Evolutionary conservation across 30 jellyfish, hydroid and myxozoan species (phyloP), one percentile per base, ranked within the genome.

Genomic region (Hydractinia symbiolongicarpus): DNA sequence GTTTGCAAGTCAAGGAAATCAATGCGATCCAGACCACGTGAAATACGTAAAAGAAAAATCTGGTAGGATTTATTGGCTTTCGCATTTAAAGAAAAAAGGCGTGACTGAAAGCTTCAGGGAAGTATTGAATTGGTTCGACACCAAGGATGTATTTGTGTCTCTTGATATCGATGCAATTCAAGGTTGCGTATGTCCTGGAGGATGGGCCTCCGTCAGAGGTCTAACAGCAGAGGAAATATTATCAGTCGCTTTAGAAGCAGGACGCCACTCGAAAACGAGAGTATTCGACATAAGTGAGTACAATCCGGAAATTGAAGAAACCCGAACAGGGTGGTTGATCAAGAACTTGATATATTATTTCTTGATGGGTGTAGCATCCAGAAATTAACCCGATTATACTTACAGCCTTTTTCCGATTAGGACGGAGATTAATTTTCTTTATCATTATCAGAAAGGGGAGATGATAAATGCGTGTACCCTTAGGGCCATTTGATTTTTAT

Each of bases 141-240:
- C 40, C 5, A 55, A 60, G 50, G 61, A 51, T 19, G 5, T 72
- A 8, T 72, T 72, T 72, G 81, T 72, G 5, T 72, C 81, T 20
- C 50, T 72, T 72, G 81, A 72, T 72, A 72, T 72, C 54, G 81
- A 72, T 72, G 21, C 81, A 5, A 72, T 72, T 17, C 5, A 9
- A 17, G 81, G 81, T 17, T 55, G 61, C 13, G 61, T 17, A n/a
- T 72, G 81, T 17, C 81, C 81, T n/a, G 81, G 81, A 7, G 81
- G 81, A n/a, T 72, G 81, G 8, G 61, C 81, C 17, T 5, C 61
- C 50, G 81, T 72, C 50, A 20, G 50, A 19, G 81, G 81, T 7
- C 50, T 72, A 72, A 19, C 81, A n/a, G 81, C 81, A 8, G 61
- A 72, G 81, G 61, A 72, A 19, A 60, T 60, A 19, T 7, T 72